A percentile compares a stretch with the other conserved stretches of the same genome.
phyloP scores from a whole-genome alignment of 2,797 vertebrate genomes.

The Semotilus atromaculatus region DNA sequence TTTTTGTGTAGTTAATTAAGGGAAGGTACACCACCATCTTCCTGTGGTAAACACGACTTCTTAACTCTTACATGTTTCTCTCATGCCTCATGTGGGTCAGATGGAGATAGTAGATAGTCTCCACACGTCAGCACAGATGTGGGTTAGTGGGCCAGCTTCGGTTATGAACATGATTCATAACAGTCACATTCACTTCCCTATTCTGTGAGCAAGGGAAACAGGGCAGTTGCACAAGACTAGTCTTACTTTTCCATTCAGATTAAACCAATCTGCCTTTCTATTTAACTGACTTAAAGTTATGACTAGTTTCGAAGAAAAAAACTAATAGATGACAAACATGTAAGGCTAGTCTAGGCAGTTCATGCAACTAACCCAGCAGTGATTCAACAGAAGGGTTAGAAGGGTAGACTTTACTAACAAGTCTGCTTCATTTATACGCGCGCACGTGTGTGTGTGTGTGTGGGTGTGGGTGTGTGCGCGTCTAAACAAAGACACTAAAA shows the following conservation, averaged over 20 bases:
- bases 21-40: too few species aligned
- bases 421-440: too few species aligned
- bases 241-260: too few species aligned
- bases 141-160: neutral
- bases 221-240: neutral
- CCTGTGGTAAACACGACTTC: too few species aligned
- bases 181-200: neutral
- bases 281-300: neutral
- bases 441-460: too few species aligned
- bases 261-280: neutral
- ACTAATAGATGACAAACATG: neutral
- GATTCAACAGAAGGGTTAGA: neutral
- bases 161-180: neutral
- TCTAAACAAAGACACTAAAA: too few species aligned
- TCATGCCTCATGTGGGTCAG: neutral
- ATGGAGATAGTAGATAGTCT: neutral
- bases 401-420: too few species aligned
- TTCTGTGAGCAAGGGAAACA: neutral
- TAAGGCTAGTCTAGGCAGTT: neutral
- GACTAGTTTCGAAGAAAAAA: neutral
- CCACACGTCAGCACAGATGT: neutral
- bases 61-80: too few species aligned
- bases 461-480: too few species aligned
- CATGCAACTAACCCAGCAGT: neutral
- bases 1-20: too few species aligned